Conservation (phyloP, 2,888 invertebrate genomes). For the Epistrophella euchroma region DNA sequence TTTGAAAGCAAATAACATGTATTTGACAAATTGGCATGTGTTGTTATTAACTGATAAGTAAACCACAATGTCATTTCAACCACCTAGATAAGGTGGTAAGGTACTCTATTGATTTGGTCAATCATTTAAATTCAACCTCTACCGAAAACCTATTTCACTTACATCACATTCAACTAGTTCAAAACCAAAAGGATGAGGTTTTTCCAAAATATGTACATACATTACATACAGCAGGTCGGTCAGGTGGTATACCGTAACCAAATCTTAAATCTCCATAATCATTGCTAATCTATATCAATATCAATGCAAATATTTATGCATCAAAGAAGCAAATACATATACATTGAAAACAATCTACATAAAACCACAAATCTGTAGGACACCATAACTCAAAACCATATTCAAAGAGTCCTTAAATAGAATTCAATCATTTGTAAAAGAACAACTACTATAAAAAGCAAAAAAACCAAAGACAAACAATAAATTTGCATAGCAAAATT, state of each 20-base stretch:
- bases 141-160: neutral
- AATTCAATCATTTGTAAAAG: slow-evolving; percentile 7
- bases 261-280: slow-evolving; percentile 14
- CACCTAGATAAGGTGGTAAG: neutral
- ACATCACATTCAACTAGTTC: slow-evolving; percentile 1
- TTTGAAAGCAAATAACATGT: neutral
- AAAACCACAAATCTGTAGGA: neutral
- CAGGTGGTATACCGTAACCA: neutral
- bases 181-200: neutral
- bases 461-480: neutral
- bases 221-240: too few relatives aligned
- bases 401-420: neutral
- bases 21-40: slow-evolving; percentile 15
- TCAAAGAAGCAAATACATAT: slow-evolving; percentile 39
- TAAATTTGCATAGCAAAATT: slow-evolving; percentile 43
- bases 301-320: slow-evolving; percentile 58
- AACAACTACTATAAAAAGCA: neutral
- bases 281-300: slow-evolving; percentile 56
- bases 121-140: neutral
- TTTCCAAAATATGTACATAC: too few relatives aligned
- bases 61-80: slow-evolving; percentile 8
- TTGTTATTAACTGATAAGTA: slow-evolving; percentile 9
- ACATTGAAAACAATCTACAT: slow-evolving; percentile 30
- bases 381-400: neutral
- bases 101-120: neutral